Conservation (phyloP, 2,797 vertebrate genomes). For the Enteromius treurensis region DNA sequence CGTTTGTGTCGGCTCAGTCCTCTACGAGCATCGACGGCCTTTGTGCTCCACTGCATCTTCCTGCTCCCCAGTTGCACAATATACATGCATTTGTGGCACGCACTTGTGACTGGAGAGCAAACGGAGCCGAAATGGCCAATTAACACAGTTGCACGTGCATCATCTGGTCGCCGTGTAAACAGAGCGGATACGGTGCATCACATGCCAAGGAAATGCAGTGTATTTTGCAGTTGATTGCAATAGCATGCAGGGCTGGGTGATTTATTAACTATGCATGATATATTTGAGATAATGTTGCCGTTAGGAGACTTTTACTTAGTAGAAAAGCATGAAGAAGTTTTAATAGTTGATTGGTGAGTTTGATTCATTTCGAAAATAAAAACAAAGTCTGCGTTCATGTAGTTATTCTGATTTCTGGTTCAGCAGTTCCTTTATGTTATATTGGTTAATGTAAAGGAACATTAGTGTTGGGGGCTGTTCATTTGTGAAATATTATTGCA, state of each 20-base stretch:
- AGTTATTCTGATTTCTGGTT: too few species aligned
- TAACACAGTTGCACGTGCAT: constrained; percentile 25
- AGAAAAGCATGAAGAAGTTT: too few species aligned
- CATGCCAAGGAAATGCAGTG: constrained; percentile 50
- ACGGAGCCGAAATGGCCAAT: constrained; percentile 37
- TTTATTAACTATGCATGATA: background rate
- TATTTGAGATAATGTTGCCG: too few species aligned
- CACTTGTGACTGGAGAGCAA: constrained; percentile 4
- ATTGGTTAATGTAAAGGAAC: too few species aligned
- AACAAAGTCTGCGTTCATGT: too few species aligned
- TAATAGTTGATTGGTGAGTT: too few species aligned
- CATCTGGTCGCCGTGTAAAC: constrained; percentile 15
- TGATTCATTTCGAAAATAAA: too few species aligned
- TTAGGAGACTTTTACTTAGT: too few species aligned
- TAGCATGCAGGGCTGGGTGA: constrained; percentile 16
- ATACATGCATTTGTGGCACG: constrained; percentile 7
- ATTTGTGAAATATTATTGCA: too few species aligned
- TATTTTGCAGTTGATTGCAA: constrained; percentile 41
- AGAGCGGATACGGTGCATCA: constrained; percentile 36
- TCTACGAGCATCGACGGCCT: constrained; percentile 59
- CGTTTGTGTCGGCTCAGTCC: constrained; percentile 57
- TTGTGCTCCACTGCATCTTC: constrained; percentile 73
- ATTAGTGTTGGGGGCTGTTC: too few species aligned
- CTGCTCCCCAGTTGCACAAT: constrained; percentile 53
- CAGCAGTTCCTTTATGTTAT: too few species aligned